Percentiles rank a stretch among this genome's conserved stretches.
Evolutionary conservation across 2,888 invertebrate species (phyloP).

Genomic region (Schrankia costaestrigalis): DNA sequence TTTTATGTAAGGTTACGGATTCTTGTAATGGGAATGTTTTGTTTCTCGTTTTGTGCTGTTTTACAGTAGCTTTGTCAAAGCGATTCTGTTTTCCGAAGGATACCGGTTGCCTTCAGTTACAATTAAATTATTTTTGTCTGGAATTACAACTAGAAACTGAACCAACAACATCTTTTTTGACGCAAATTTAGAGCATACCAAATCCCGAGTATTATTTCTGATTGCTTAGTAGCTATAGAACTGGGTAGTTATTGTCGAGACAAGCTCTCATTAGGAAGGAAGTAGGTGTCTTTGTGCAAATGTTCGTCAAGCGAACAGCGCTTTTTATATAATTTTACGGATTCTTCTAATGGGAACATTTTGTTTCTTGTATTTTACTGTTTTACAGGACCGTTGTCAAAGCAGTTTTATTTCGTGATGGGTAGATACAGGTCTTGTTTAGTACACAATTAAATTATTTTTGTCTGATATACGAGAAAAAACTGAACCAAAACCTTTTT

Average conservation of each 20-base stretch:
- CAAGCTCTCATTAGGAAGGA: conserved; percentile 46
- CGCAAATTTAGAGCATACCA: too few relatives aligned
- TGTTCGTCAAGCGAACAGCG: conserved; percentile 16
- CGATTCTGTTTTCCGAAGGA: too few relatives aligned
- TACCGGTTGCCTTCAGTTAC: too few relatives aligned
- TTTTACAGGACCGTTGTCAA: neutral
- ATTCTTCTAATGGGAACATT: too few relatives aligned
- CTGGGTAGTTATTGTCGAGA: conserved; percentile 37
- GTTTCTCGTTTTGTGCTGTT: neutral
- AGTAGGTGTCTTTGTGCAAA: conserved; percentile 34
- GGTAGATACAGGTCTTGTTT: too few relatives aligned
- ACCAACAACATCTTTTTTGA: too few relatives aligned
- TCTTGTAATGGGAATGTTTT: too few relatives aligned
- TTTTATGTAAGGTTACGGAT: conserved; percentile 29
- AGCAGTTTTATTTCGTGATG: too few relatives aligned
- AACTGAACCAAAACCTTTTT: neutral
- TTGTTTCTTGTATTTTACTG: neutral
- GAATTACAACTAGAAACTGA: neutral
- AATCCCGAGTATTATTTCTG: too few relatives aligned
- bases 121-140: too few relatives aligned
- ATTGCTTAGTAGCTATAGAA: conserved; percentile 27
- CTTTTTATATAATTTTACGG: conserved; percentile 29
- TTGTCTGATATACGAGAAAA: neutral
- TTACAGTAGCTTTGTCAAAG: neutral
- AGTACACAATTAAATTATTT: too few relatives aligned